Percentiles rank a stretch among this genome's conserved stretches.
Evolutionary conservation across 2,797 vertebrate genomes (phyloP).

Genomic region (Fratercula arctica): DNA sequence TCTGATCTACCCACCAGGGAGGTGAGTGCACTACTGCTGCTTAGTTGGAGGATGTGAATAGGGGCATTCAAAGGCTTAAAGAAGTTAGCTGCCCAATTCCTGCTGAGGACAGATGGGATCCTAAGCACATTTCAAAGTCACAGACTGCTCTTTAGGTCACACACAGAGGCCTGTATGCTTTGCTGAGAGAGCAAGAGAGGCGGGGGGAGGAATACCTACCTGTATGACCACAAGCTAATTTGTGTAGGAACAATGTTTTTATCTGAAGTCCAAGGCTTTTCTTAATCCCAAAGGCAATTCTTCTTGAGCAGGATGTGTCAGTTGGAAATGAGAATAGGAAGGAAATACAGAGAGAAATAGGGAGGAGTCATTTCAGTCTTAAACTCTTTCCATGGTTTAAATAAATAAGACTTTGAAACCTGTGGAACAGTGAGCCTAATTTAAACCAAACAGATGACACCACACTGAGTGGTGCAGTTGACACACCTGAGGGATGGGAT

Average conservation of each 20-base stretch:
- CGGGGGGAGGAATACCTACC: fast-evolving
- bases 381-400: background rate
- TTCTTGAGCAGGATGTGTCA: background rate
- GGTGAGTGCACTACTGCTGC: background rate
- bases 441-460: background rate
- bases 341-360: background rate
- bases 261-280: background rate
- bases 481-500: background rate
- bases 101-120: background rate
- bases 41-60: background rate
- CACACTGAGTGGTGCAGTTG: background rate
- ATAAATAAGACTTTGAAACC: background rate
- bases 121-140: background rate
- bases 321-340: background rate
- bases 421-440: background rate
- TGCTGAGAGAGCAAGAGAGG: background rate
- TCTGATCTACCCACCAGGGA: background rate
- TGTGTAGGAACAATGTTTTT: background rate
- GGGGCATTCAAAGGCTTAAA: background rate
- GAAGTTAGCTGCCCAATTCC: background rate
- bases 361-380: background rate
- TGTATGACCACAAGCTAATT: background rate
- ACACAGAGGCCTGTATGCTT: fast-evolving
- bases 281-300: background rate
- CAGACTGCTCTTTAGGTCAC: background rate